Evolutionary conservation across 2,113 vertebrate genomes (phyloP), one percentile per base, ranked within the genome.

Genomic region (Poecile atricapillus): DNA sequence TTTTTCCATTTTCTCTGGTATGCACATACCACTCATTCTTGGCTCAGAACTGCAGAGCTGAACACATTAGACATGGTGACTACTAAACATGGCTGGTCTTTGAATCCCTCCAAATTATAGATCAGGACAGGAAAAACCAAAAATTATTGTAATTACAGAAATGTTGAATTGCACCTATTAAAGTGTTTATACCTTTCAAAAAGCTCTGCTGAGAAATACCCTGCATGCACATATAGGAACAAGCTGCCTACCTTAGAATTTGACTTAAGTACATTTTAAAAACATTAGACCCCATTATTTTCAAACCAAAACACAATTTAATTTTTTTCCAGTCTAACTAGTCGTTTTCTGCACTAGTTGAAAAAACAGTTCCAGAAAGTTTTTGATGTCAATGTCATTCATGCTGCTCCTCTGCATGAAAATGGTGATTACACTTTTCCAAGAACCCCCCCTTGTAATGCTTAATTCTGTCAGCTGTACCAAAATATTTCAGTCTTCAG

Each of bases 1-100:
- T 83, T 83, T 63, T 37, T 14, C 52, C 28, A 25, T 89, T 85
- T 93, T 75, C 21, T 93, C 33, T 93, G 78, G 62, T 91, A 92
- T 93, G 87, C 55, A 85, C 91, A 95, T 95, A 93, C 78, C 78
- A 87, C 74, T 96, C 81, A 89, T 91, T 95, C 84, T 83, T 97
- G 77, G 81, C 81, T 96, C 67, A 89, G 53, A 90, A 73, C 43
- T 73, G 55, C 63, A 80, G 63, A 85, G 68, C 59, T 60, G 84
- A 95, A 84, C 77, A 74, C 33, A 93, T 95, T 96, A 83, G 89
- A 83, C 87, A 76, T 93, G 83, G 80, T 87, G 81, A 82, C 83
- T 90, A 39, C 62, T 85, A 80, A 68, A 85, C 78, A 80, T 69
- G 39, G 67, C 31, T 94, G 52, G 62, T 87, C 87, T 89, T 89